Conservation (phyloP, 1,140 invertebrate species). For the Archivesica marissinica region DNA sequence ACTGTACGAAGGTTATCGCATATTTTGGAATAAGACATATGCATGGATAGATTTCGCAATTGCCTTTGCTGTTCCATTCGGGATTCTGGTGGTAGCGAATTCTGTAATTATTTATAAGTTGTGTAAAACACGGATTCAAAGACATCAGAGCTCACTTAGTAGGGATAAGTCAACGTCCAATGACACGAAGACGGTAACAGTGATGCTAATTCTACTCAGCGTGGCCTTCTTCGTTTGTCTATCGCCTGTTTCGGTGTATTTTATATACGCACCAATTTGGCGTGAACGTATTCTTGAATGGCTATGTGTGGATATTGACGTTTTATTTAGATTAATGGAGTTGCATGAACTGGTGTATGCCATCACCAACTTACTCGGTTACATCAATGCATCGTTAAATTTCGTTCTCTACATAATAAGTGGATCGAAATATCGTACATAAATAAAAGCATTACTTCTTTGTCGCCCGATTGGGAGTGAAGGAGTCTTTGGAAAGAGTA, state of each 20-base stretch:
- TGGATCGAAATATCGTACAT: constrained; percentile 35
- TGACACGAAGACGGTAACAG: neutral
- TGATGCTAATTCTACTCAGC: neutral
- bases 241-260: constrained; percentile 22
- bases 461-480: neutral
- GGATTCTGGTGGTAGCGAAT: constrained; percentile 9
- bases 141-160: neutral
- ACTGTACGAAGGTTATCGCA: neutral
- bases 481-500: constrained; percentile 24
- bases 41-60: constrained; percentile 48
- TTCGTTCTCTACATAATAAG: constrained; percentile 38
- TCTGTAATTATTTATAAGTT: constrained; percentile 30
- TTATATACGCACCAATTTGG: constrained; percentile 25
- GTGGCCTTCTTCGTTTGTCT: constrained; percentile 37
- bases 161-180: too few species aligned
- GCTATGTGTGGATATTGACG: neutral
- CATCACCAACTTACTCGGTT: constrained; percentile 14
- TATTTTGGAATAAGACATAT: neutral
- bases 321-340: neutral
- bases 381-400: constrained; percentile 28
- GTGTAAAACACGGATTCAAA: neutral
- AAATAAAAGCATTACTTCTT: constrained; percentile 19
- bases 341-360: neutral
- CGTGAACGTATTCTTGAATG: neutral
- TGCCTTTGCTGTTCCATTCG: constrained; percentile 3